These are phyloP conservation scores for Xiphophorus hellerii DNA, from an alignment of 2,113 vertebrate genomes.

Conservation along the genomic window DNA sequence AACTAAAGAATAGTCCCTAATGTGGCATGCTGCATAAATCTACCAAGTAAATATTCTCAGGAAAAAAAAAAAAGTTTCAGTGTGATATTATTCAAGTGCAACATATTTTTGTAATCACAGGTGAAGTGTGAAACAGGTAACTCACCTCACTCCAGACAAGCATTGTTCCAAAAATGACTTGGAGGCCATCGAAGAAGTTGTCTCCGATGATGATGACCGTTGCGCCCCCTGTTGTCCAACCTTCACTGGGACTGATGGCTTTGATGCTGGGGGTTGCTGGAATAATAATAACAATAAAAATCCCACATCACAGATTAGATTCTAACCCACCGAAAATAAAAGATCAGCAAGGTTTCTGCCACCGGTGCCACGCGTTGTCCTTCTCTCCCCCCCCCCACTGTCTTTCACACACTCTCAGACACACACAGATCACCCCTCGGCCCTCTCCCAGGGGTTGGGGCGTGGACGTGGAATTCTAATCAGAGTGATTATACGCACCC, in stretches of 20 bases:
- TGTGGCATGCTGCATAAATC: not conserved
- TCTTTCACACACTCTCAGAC: conserved; percentile 69
- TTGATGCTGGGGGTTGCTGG: conserved; percentile 94
- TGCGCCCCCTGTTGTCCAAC: conserved; percentile 97
- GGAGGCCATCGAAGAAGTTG: conserved; percentile 98
- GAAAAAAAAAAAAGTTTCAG: not conserved
- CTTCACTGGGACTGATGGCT: conserved; percentile 99
- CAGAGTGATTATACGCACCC: conserved; percentile 93
- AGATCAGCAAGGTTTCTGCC: conserved; percentile 47
- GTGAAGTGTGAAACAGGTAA: conserved; percentile 6
- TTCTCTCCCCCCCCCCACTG: conserved; percentile 15
- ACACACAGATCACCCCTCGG: conserved; percentile 83
- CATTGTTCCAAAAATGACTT: conserved; percentile 99
- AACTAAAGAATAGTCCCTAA: not conserved
- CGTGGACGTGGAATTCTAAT: conserved; percentile 95
- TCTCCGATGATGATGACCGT: conserved; percentile 99
- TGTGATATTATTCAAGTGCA: too few species aligned
- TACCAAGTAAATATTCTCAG: not conserved
- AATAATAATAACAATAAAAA: not conserved
- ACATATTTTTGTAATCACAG: too few species aligned
- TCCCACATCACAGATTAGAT: conserved; percentile 53
- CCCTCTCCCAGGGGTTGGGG: conserved; percentile 88
- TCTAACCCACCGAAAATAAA: conserved; percentile 46
- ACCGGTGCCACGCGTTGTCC: conserved; percentile 72
- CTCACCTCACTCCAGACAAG: conserved; percentile 98